Evolutionary conservation across 2,113 vertebrate species (phyloP), one percentile per base, ranked within the genome.

Genomic region (Carlito syrichta): DNA sequence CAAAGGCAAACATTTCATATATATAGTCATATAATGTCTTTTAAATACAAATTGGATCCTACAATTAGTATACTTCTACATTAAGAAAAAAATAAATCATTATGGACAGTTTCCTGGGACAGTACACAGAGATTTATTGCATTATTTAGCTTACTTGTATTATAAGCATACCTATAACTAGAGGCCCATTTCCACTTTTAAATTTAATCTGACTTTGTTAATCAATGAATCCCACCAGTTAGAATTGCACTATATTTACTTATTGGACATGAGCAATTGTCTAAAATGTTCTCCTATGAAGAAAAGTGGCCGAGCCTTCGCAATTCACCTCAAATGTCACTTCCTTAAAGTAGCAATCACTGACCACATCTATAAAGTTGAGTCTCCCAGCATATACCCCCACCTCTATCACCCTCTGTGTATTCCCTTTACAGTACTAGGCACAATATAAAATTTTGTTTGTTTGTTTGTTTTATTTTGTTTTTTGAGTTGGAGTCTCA

Each of bases 171-270:
- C 2, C 3, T 76, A 5, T 89, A 85, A 68, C 32, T 82, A 54
- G 13, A 10, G 94, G 7, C 35, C 25, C 4, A 14, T 88, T 91
- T 89, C 45, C 12, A 93, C 22, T 68, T 88, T 88, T 10, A 52
- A 90, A 91, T 68, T 91, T 94, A 89, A 48, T 86, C 8, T 81
- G n/a, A 14, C 14, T 76, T 81, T 89, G 27, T 85, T 95, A 83
- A 74, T 68, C 5, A 35, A 93, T 82, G 48, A n/a, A 92, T 82
- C 50, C 76, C 27, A 69, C 60, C 66, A 81, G 16, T 87, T 90
- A 87, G 13, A 91, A 71, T 35, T 78, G 9, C 58, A 35, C 25
- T 85, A 13, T 69, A 73, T 78, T 73, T 87, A 87, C 30, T 66
- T 94, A 76, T 17, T 93, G 74, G 19, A 78, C 68, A 8, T 71